Evolutionary conservation across 2,888 invertebrate species (phyloP).

Genomic region (Pseudococcus viburni): DNA sequence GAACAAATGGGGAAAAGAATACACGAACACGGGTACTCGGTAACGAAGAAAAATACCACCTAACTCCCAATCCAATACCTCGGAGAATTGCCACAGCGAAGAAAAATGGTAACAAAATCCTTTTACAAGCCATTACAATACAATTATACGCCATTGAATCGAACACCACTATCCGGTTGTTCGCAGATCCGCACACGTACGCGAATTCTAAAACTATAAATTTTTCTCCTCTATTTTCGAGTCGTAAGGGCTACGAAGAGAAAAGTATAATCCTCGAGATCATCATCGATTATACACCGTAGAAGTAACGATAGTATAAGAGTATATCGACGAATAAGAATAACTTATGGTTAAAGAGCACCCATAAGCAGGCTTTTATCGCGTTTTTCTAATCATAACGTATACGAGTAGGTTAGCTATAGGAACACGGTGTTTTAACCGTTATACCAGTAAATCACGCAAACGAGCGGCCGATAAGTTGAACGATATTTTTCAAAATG

Average conservation of each 20-base stretch:
- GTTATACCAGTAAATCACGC: conserved; percentile 50
- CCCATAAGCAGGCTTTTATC: background rate
- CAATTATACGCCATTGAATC: conserved; percentile 15
- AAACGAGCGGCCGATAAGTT: conserved; percentile 42
- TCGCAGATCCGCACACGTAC: background rate
- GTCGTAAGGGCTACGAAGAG: background rate
- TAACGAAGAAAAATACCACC: conserved; percentile 37
- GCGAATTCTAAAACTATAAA: background rate
- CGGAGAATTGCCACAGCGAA: background rate
- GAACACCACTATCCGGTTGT: background rate
- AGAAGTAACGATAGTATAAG: too few species aligned
- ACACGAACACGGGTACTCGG: background rate
- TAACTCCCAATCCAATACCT: background rate
- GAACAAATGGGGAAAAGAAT: background rate
- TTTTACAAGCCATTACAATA: background rate
- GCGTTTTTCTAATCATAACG: conserved; percentile 1
- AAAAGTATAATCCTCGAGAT: background rate
- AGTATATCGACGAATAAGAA: background rate
- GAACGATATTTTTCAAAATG: conserved; percentile 49
- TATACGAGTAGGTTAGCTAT: background rate
- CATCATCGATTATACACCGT: too few species aligned
- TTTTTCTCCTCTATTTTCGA: background rate
- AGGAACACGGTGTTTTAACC: conserved; percentile 1
- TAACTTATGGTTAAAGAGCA: background rate
- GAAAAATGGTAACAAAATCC: background rate